Percentiles rank a stretch among this genome's conserved stretches.
These are phyloP conservation scores for Rhinopomastus cyanomelas DNA, from an alignment of 2,113 vertebrate species.

Conservation along the genomic window DNA sequence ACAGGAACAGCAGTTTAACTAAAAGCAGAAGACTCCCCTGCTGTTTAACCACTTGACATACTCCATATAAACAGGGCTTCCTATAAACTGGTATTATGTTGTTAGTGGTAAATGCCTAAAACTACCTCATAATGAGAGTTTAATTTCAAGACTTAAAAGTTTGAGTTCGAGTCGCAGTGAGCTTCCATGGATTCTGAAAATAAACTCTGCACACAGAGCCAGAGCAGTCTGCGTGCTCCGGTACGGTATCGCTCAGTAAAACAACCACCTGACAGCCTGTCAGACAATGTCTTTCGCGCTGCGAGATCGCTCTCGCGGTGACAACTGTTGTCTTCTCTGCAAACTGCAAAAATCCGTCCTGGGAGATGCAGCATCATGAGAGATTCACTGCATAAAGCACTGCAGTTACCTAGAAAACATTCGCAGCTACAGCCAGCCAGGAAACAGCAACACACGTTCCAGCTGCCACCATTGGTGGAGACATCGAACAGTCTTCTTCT, in stretches of 20 bases:
- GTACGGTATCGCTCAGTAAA: not conserved
- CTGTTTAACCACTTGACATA: slow-evolving; percentile 72
- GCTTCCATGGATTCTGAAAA: slow-evolving; percentile 22
- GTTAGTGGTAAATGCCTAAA: slow-evolving; percentile 54
- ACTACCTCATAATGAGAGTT: slow-evolving; percentile 60
- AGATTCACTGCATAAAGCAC: not conserved
- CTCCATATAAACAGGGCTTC: slow-evolving; percentile 52
- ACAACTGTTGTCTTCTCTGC: not conserved
- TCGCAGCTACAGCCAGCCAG: not conserved
- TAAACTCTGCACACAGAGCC: not conserved
- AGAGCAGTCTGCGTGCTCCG: not conserved
- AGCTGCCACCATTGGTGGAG: not conserved
- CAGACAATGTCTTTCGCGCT: not conserved
- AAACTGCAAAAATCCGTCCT: not conserved
- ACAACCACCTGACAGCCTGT: not conserved
- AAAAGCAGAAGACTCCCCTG: slow-evolving; percentile 77
- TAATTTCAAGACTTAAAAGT: slow-evolving; percentile 60
- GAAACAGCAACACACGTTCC: not conserved
- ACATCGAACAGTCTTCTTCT: not conserved
- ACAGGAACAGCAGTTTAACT: slow-evolving; percentile 76
- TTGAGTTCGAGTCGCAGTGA: slow-evolving; percentile 20
- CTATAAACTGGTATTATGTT: slow-evolving; percentile 60
- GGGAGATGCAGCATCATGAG: not conserved
- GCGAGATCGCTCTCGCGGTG: not conserved
- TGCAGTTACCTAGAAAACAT: not conserved